Evolutionary conservation across 1,140 invertebrate genomes (phyloP).

Genomic region (Rhyzopertha dominica): DNA sequence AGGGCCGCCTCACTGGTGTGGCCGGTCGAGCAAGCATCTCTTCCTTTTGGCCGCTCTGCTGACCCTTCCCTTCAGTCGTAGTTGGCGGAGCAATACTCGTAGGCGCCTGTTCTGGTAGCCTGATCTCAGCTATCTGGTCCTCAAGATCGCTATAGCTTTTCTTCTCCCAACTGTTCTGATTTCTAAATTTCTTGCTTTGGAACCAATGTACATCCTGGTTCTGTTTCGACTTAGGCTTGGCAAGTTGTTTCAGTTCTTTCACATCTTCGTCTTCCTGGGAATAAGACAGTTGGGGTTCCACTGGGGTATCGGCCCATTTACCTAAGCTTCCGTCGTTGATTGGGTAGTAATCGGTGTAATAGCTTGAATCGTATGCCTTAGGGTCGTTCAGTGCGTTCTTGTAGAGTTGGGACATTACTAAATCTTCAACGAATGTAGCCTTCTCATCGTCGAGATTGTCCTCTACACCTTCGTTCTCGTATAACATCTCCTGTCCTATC

Average conservation of each 20-base stretch:
- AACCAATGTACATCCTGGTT: constrained; percentile 31
- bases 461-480: constrained; percentile 48
- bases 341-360: constrained; percentile 24
- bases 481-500: constrained; percentile 58
- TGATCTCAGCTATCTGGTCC: constrained; percentile 15
- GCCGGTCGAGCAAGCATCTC: constrained; percentile 56
- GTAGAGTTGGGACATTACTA: constrained; percentile 58
- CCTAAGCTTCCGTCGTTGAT: constrained; percentile 46
- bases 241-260: constrained; percentile 54
- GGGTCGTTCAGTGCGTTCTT: constrained; percentile 50
- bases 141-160: constrained; percentile 39
- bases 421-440: constrained; percentile 57
- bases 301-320: constrained; percentile 23
- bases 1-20: constrained; percentile 45
- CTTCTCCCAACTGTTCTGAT: constrained; percentile 50
- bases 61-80: constrained; percentile 23
- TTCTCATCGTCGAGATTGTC: constrained; percentile 53
- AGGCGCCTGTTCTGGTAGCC: constrained; percentile 16
- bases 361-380: constrained; percentile 35
- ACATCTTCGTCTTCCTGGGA: constrained; percentile 56
- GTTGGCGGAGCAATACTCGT: constrained; percentile 20
- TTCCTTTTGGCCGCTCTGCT: constrained; percentile 54
- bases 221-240: constrained; percentile 40
- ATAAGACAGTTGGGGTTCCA: constrained; percentile 16
- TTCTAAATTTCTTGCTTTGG: constrained; percentile 28